These are phyloP conservation scores for Lycophotia porphyrea DNA, from an alignment of 2,888 invertebrate genomes.

Conservation along the genomic window DNA sequence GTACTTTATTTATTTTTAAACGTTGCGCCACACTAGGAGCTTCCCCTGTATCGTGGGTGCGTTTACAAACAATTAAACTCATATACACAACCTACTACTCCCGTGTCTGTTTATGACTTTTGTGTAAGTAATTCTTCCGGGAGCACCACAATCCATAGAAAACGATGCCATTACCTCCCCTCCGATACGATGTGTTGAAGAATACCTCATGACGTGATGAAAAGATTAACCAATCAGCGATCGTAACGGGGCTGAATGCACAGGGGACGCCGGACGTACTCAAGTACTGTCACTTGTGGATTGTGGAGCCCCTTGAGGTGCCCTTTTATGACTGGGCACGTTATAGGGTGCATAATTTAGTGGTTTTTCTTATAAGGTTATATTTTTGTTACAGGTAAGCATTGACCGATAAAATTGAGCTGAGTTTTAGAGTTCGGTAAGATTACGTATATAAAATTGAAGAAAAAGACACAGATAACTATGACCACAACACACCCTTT, in stretches of 20 bases:
- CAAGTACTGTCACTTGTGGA: conserved; percentile 5
- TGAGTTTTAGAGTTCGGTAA: background rate
- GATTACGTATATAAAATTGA: background rate
- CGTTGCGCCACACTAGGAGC: too few species aligned
- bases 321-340: conserved; percentile 33
- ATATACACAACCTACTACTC: too few species aligned
- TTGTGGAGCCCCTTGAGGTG: background rate
- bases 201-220: conserved; percentile 12
- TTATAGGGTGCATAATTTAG: conserved; percentile 30
- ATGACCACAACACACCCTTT: too few species aligned
- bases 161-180: background rate
- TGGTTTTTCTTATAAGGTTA: conserved; percentile 1
- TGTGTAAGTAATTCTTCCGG: background rate
- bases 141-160: background rate
- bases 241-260: background rate
- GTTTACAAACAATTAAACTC: too few species aligned
- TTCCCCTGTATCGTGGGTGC: too few species aligned
- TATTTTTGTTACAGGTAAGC: conserved; percentile 57
- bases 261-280: conserved; percentile 1
- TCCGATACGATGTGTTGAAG: background rate
- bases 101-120: background rate
- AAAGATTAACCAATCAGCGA: conserved; percentile 6
- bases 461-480: too few species aligned
- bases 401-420: background rate
- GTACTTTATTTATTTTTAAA: too few species aligned